A percentile compares a stretch with the other conserved stretches of the same genome.
Evolutionary conservation across 2,113 vertebrate species (phyloP).

Genomic region (Antechinus stuartii): DNA sequence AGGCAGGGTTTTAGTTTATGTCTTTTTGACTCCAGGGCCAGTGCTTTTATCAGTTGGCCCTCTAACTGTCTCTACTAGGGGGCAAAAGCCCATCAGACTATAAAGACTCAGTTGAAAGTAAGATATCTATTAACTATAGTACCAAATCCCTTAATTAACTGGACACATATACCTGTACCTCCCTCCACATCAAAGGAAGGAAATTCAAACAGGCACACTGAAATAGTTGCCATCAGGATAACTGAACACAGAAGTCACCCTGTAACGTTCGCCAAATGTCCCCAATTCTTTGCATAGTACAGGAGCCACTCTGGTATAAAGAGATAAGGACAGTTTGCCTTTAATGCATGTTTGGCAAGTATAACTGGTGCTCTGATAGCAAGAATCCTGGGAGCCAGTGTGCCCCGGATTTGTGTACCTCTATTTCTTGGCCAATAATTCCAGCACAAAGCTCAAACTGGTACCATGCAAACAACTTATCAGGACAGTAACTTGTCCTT

Average conservation of each 20-base stretch:
- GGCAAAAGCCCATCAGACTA: no score
- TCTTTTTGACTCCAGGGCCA: no score
- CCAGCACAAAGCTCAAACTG: neutral
- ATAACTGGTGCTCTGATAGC: neutral
- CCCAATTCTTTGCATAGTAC: neutral
- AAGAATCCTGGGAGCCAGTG: neutral
- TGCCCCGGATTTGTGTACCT: neutral
- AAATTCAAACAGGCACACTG: neutral
- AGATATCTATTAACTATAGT: neutral
- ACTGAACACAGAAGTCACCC: neutral
- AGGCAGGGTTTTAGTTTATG: no score
- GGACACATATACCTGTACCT: neutral
- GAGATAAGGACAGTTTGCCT: neutral
- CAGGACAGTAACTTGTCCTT: neutral
- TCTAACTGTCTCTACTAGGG: no score
- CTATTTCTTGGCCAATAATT: neutral
- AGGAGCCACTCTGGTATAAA: neutral
- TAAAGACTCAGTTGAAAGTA: no score
- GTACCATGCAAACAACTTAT: neutral
- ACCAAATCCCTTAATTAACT: neutral
- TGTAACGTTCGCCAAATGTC: neutral
- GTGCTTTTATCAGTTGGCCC: no score
- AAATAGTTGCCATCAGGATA: neutral
- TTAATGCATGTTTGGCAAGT: neutral
- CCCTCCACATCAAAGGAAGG: neutral